Conservation (phyloP, 30 jellyfish, hydroid and myxozoan species). For the Nemopilema nomurai region DNA sequence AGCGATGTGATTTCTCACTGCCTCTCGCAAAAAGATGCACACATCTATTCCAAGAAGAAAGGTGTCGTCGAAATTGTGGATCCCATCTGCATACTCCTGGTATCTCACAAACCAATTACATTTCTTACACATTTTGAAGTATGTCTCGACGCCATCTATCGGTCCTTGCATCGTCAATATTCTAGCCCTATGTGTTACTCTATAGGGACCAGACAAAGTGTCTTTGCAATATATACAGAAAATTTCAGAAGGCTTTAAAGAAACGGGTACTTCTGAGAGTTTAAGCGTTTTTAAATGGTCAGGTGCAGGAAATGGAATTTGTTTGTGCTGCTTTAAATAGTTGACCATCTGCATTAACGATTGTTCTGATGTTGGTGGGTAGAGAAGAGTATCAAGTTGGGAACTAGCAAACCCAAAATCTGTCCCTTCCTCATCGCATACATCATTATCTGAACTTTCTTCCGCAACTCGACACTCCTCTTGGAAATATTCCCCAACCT, state of each 20-base stretch:
- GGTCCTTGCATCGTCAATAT: no score
- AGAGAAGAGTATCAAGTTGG: neutral
- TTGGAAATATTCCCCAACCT: neutral
- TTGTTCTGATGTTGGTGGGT: neutral
- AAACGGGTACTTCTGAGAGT: neutral
- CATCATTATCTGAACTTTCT: neutral
- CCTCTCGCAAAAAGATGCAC: constrained; percentile 30
- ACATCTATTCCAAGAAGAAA: constrained; percentile 54
- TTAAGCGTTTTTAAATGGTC: neutral
- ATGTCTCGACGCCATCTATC: constrained; percentile 19
- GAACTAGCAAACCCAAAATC: neutral
- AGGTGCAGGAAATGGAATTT: constrained; percentile 11
- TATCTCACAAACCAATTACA: constrained; percentile 49
- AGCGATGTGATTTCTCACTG: constrained; percentile 33
- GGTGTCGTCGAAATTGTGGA: constrained; percentile 51
- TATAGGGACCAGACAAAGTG: no score
- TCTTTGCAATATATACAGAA: neutral
- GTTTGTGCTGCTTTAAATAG: neutral
- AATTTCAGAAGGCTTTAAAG: constrained; percentile 1
- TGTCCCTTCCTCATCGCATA: neutral
- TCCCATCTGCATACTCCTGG: constrained; percentile 57
- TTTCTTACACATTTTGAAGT: constrained; percentile 14
- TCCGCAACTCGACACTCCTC: no score
- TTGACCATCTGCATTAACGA: neutral
- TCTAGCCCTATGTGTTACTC: no score